Conservation (phyloP, 2,797 vertebrate genomes). For the Alectoris magna region DNA sequence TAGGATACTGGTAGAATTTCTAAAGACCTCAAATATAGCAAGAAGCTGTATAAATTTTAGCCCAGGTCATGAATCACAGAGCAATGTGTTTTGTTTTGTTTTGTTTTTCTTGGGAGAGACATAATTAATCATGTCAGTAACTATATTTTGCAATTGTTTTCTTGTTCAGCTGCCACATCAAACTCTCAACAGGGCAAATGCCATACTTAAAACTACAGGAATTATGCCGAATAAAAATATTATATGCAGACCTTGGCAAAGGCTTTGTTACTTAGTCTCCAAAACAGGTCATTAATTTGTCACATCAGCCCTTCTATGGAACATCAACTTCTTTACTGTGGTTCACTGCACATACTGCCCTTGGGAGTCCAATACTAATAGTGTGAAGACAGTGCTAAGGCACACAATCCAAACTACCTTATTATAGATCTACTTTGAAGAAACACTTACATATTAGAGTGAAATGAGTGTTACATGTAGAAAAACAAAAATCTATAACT, state of each 20-base stretch:
- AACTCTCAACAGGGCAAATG: neutral
- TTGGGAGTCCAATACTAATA: constrained; percentile 69
- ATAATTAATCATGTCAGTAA: neutral
- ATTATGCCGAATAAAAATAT: constrained; percentile 17
- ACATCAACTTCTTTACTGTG: constrained; percentile 75
- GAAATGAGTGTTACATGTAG: constrained; percentile 54
- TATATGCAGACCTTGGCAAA: constrained; percentile 39
- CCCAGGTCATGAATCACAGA: neutral
- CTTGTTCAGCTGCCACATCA: neutral
- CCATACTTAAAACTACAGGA: neutral
- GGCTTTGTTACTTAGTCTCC: constrained; percentile 43
- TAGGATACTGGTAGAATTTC: neutral
- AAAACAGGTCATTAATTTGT: constrained; percentile 76
- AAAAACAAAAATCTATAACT: constrained; percentile 59
- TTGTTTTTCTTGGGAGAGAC: neutral
- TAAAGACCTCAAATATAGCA: neutral
- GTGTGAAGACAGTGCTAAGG: constrained; percentile 43
- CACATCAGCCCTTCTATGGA: constrained; percentile 72
- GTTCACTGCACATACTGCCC: constrained; percentile 70
- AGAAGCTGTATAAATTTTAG: neutral
- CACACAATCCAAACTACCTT: constrained; percentile 49
- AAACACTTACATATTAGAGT: constrained; percentile 49
- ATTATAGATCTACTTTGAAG: constrained; percentile 69
- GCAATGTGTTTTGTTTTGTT: neutral
- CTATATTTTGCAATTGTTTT: neutral